Evolutionary conservation across 2,888 invertebrate species (phyloP).

Genomic region (Leucophenga maculata): DNA sequence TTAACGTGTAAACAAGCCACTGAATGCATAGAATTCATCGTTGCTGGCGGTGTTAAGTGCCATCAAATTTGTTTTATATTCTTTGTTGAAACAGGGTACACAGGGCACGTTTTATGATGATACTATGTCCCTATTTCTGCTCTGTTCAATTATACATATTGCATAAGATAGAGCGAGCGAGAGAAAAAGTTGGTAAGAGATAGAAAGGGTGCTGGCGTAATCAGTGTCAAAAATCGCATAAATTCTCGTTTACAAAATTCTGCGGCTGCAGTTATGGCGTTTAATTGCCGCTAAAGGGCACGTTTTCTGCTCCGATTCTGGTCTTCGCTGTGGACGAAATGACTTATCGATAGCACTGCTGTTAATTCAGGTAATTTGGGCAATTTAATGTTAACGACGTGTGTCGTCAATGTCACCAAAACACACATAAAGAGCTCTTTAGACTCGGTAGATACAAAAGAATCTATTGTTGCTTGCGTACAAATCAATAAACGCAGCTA

Average conservation of each 20-base stretch:
- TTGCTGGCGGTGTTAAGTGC: conserved; percentile 6
- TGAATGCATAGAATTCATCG: neutral
- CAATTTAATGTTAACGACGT: conserved; percentile 71
- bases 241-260: conserved; percentile 61
- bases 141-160: neutral
- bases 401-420: conserved; percentile 57
- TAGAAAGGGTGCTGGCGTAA: conserved; percentile 37
- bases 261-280: conserved; percentile 63
- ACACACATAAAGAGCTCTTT: neutral
- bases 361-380: conserved; percentile 67
- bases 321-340: neutral
- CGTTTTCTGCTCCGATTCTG: conserved; percentile 46
- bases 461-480: neutral
- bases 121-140: neutral
- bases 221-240: conserved; percentile 69
- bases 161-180: neutral
- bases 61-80: conserved; percentile 24
- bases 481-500: conserved; percentile 20
- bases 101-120: conserved; percentile 18
- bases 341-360: neutral
- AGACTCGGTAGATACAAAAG: neutral
- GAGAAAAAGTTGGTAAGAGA: conserved; percentile 1
- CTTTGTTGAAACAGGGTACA: conserved; percentile 8
- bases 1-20: conserved; percentile 58
- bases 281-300: conserved; percentile 70